phyloP scores from a whole-genome alignment of 2,888 invertebrate species.

The Camptogramma bilineatum region DNA sequence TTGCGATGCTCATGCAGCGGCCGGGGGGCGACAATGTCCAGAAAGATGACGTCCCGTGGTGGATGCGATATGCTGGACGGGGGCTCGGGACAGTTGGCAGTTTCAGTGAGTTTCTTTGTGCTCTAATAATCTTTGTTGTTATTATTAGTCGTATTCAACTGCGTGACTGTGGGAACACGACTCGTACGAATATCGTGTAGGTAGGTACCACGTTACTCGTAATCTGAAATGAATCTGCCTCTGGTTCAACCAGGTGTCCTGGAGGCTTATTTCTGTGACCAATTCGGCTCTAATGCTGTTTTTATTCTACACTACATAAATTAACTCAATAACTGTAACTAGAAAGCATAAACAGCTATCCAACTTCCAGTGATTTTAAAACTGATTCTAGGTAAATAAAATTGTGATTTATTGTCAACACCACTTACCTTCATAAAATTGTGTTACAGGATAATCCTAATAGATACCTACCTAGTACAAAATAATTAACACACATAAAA shows the following conservation, averaged over 20 bases:
- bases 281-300: no score
- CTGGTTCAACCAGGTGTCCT: background rate
- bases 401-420: no score
- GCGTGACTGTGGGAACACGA: slow-evolving; percentile 18
- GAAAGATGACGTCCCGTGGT: slow-evolving; percentile 95
- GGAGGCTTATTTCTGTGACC: no score
- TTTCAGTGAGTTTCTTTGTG: slow-evolving; percentile 88
- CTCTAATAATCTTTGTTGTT: slow-evolving; percentile 27
- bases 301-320: no score
- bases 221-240: background rate
- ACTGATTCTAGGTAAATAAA: no score
- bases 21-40: slow-evolving; percentile 91
- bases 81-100: slow-evolving; percentile 93
- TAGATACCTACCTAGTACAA: no score
- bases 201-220: background rate
- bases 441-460: no score
- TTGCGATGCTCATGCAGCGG: slow-evolving; percentile 91
- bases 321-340: background rate
- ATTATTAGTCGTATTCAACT: slow-evolving; percentile 26
- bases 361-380: no score
- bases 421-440: no score
- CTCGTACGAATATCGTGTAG: slow-evolving; percentile 1
- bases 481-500: no score
- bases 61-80: slow-evolving; percentile 94
- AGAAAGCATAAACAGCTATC: background rate